Conservation (phyloP, 2,888 invertebrate species). For the Philaethria dido region DNA sequence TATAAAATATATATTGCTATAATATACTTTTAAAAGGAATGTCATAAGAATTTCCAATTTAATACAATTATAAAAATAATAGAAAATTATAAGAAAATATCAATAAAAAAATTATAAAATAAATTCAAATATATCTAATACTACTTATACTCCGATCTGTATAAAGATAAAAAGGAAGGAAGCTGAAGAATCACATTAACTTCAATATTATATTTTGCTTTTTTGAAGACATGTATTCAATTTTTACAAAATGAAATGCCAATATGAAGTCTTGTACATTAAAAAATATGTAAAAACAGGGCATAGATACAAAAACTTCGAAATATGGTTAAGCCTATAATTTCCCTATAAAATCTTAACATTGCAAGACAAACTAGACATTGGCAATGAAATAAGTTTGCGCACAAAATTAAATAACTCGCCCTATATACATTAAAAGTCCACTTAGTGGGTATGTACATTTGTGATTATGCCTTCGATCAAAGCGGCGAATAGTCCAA, state of each 20-base stretch:
- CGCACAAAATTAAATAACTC: slow-evolving; percentile 39
- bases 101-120: slow-evolving; percentile 15
- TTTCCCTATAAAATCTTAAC: background rate
- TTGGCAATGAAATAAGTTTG: slow-evolving; percentile 23
- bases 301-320: background rate
- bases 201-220: background rate
- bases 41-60: slow-evolving; percentile 1
- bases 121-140: slow-evolving; percentile 17
- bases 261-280: background rate
- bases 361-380: background rate
- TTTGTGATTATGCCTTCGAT: slow-evolving; percentile 56
- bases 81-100: slow-evolving; percentile 12
- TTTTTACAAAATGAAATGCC: background rate
- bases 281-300: background rate
- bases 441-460: slow-evolving; percentile 51
- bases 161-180: slow-evolving; percentile 18
- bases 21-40: slow-evolving; percentile 8
- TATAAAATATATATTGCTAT: slow-evolving; percentile 8
- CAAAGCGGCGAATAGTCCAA: slow-evolving; percentile 92
- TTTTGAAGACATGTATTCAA: background rate
- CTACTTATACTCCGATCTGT: slow-evolving; percentile 5
- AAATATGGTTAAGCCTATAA: background rate
- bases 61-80: slow-evolving; percentile 16
- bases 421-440: slow-evolving; percentile 43
- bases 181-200: background rate